These are phyloP conservation scores for Barbus barbus DNA, from an alignment of 2,113 vertebrate species.

Conservation along the genomic window DNA sequence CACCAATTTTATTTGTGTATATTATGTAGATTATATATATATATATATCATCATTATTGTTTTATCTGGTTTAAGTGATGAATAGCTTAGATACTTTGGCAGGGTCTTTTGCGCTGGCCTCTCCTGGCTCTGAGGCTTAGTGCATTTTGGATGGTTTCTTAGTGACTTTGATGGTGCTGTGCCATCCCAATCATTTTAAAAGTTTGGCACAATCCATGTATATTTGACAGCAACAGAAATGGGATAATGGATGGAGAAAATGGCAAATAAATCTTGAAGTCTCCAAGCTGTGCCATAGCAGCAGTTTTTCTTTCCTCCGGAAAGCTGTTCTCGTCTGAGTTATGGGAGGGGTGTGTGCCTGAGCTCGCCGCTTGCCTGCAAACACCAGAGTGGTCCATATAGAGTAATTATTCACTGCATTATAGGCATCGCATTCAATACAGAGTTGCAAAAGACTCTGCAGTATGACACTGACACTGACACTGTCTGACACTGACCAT, in stretches of 20 bases:
- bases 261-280: constrained; percentile 52
- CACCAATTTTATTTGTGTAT: no score
- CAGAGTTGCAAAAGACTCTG: background rate
- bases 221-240: constrained; percentile 49
- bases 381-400: background rate
- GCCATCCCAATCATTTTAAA: constrained; percentile 58
- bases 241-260: constrained; percentile 56
- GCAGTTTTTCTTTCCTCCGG: constrained; percentile 41
- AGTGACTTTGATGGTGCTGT: constrained; percentile 44
- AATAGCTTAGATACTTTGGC: constrained; percentile 1
- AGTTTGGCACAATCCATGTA: constrained; percentile 52
- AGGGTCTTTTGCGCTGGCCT: background rate
- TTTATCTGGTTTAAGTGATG: background rate
- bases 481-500: background rate
- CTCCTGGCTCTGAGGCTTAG: constrained; percentile 8
- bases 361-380: constrained; percentile 29
- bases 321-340: constrained; percentile 48
- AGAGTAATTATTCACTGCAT: background rate
- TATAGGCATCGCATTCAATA: background rate
- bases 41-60: no score
- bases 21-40: no score
- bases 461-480: background rate
- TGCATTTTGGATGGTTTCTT: constrained; percentile 54
- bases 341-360: constrained; percentile 40
- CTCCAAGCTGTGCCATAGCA: constrained; percentile 45